Evolutionary conservation across 1,140 invertebrate species (phyloP).

Genomic region (Andrena cerasifolii): DNA sequence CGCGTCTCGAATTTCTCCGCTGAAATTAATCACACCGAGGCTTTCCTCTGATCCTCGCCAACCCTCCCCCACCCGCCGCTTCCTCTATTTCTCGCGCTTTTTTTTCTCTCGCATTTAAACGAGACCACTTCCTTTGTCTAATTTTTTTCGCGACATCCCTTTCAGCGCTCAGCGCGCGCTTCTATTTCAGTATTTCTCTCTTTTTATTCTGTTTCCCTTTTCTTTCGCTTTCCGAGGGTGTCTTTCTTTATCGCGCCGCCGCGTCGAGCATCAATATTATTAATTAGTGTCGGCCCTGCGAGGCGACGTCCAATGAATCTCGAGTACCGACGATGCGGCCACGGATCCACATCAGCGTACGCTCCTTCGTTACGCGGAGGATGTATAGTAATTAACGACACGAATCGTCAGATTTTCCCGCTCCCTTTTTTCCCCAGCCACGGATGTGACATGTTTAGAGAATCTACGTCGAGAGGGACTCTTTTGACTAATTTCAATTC

Average conservation of each 20-base stretch:
- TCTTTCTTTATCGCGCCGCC: background rate
- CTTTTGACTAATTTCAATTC: too few relatives aligned
- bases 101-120: background rate
- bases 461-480: too few relatives aligned
- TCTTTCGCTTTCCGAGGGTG: background rate
- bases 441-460: too few relatives aligned
- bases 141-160: background rate
- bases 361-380: background rate
- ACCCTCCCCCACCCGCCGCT: too few relatives aligned
- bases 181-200: background rate
- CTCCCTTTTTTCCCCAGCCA: background rate
- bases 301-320: background rate
- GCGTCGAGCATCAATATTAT: conserved; percentile 22
- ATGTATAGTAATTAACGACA: conserved; percentile 30
- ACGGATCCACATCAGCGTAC: background rate
- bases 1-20: background rate
- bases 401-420: background rate
- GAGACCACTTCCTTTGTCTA: background rate
- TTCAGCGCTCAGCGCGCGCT: background rate
- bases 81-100: background rate
- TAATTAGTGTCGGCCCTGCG: conserved; percentile 18
- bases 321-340: background rate
- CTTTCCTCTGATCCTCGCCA: background rate
- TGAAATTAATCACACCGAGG: conserved; percentile 29
- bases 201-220: background rate